These are phyloP conservation scores for Benthosema pterotum DNA, from an alignment of 2,797 vertebrate genomes.

Conservation along the genomic window DNA sequence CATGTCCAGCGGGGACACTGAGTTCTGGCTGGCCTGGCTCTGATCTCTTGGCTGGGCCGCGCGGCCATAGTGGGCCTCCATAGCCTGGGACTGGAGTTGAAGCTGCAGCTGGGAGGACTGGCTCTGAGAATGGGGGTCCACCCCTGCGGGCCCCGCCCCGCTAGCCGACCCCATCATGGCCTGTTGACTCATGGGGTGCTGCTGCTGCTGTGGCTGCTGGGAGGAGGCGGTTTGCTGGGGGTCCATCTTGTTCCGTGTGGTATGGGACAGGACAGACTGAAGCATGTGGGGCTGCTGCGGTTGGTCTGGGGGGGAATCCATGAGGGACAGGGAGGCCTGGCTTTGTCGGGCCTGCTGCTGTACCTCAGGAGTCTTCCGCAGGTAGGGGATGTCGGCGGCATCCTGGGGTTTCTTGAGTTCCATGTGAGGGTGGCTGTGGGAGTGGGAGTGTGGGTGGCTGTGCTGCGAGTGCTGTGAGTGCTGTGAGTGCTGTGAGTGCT, in stretches of 20 bases:
- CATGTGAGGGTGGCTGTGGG: conserved; percentile 80
- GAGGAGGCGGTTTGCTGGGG: conserved; percentile 57
- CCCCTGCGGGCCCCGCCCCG: conserved; percentile 49
- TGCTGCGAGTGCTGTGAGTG: conserved; percentile 76
- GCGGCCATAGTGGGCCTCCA: conserved; percentile 79
- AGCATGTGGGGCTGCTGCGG: conserved; percentile 80
- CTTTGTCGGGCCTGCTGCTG: conserved; percentile 71
- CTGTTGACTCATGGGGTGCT: conserved; percentile 71
- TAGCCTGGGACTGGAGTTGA: conserved; percentile 79
- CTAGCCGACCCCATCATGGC: conserved; percentile 65
- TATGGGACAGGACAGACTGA: conserved; percentile 88
- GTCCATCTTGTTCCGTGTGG: conserved; percentile 75
- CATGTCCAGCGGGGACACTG: conserved; percentile 78
- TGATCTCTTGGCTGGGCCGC: conserved; percentile 69
- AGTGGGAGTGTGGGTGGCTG: conserved; percentile 55
- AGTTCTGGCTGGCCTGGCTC: conserved; percentile 70
- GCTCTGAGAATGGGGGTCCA: conserved; percentile 70
- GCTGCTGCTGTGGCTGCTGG: conserved; percentile 56
- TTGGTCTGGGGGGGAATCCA: conserved; percentile 83
- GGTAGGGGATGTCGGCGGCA: conserved; percentile 74
- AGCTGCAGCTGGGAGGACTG: conserved; percentile 83
- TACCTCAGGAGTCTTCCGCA: conserved; percentile 77
- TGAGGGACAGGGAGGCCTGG: conserved; percentile 76
- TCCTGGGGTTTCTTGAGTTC: conserved; percentile 83
- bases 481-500: conserved; percentile 71